phyloP scores from a whole-genome alignment of 2,113 vertebrate species.

The Nestor notabilis region DNA sequence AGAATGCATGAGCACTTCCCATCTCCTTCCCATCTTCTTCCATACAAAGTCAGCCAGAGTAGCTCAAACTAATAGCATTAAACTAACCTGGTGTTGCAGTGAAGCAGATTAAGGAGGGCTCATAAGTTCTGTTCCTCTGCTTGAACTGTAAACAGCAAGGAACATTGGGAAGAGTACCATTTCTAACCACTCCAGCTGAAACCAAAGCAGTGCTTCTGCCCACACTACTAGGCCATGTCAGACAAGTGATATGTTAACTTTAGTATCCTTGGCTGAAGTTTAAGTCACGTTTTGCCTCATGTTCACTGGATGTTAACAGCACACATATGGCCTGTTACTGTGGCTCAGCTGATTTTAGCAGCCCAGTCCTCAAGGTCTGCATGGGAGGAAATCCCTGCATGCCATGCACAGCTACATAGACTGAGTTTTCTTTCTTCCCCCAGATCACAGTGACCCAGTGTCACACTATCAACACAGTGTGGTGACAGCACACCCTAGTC shows the following conservation, averaged over 20 bases:
- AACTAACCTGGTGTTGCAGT: not conserved
- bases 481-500: not conserved
- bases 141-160: not conserved
- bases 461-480: not conserved
- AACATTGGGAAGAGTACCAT: not conserved
- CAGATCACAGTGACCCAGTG: not conserved
- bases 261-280: not conserved
- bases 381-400: not conserved
- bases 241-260: accelerated
- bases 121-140: not conserved
- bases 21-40: not conserved
- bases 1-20: not conserved
- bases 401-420: not conserved
- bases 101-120: not conserved
- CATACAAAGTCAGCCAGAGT: not conserved
- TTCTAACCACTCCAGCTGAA: not conserved
- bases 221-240: not conserved
- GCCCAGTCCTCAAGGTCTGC: not conserved
- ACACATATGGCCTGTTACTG: not conserved
- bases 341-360: not conserved
- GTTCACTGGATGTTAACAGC: not conserved
- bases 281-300: not conserved
- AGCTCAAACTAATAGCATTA: not conserved
- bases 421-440: not conserved
- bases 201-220: not conserved